Base-by-base conservation (phyloP, 2,888 invertebrate species). In the Cerastis leucographa region DNA sequence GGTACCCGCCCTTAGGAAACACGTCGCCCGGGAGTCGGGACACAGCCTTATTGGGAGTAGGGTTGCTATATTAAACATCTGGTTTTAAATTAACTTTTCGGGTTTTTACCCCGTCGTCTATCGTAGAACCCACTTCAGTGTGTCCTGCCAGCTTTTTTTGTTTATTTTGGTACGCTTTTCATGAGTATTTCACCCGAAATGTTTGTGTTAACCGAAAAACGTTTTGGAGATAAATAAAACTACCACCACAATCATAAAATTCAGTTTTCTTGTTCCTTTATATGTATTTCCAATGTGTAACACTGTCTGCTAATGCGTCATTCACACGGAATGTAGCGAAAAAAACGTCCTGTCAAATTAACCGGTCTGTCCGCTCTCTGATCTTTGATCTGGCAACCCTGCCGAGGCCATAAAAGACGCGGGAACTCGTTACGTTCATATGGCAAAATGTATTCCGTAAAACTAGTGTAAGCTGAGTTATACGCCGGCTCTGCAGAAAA, bases 1-100 rank as follows among this genome's bases (percentile, higher is more conserved):
- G 35, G 35, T 84, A 90, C 87, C 84, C 84, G 76, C 88, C 85
- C 86, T 79, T 76, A 84, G 79, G 77, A 79, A 80, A 83, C 71
- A 61, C 56, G 76, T 71, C 83, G 72, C 65, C 74, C 8, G 73
- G 71, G 71, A 74, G 29, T 59, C 42, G n/a, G n/a, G 8, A n/a
- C 74, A 40, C 51, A 35, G 54, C 59, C 69, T 61, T 85, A 82
- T 82, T 82, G 83, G 70, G 71, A 72, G 66, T 70, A 85, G 85
- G 85, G 83, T 78, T 85, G 74, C 17, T 78, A 62, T 81, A 81
- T 77, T 74, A 74, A 84, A 81, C 56, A 61, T 72, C 59, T 83
- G 68, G 3, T 71, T 80, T 71, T 78, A 67, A 83, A 78, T 83
- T 61, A 68, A 83, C 83, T 70, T 80, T 80, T 56, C 29, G 42